Evolutionary conservation across 2,797 vertebrate species (phyloP).

Genomic region (Chanos chanos): DNA sequence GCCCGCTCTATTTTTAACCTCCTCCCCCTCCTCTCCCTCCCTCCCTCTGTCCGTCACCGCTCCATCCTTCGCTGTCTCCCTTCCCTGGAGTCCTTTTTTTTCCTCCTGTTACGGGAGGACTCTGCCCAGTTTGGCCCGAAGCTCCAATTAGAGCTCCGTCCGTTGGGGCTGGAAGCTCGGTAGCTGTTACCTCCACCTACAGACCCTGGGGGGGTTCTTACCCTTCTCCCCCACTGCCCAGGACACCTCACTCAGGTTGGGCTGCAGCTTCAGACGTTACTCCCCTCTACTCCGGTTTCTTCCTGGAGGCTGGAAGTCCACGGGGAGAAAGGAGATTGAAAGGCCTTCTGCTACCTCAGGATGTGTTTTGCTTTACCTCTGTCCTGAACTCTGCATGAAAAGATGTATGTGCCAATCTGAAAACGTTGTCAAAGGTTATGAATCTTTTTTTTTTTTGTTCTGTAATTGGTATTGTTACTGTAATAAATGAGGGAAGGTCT

Average conservation of each 20-base stretch:
- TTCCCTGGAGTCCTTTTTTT: slow-evolving; percentile 19
- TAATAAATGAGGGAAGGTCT: neutral
- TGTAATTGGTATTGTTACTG: slow-evolving; percentile 9
- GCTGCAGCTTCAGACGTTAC: slow-evolving; percentile 34
- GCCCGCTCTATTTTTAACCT: slow-evolving; percentile 70
- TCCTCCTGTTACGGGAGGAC: slow-evolving; percentile 38
- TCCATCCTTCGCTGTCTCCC: slow-evolving; percentile 47
- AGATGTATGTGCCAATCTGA: neutral
- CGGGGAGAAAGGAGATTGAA: slow-evolving; percentile 55
- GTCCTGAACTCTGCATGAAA: slow-evolving; percentile 10
- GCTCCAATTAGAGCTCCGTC: slow-evolving; percentile 69
- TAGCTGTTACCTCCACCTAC: slow-evolving; percentile 45
- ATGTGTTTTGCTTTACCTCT: slow-evolving; percentile 10
- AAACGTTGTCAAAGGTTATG: no score
- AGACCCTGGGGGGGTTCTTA: slow-evolving; percentile 48
- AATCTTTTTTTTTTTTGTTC: no score
- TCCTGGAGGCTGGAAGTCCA: slow-evolving; percentile 45
- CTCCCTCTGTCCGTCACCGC: slow-evolving; percentile 48
- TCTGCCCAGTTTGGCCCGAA: slow-evolving; percentile 52
- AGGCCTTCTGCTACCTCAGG: slow-evolving; percentile 63
- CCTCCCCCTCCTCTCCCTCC: slow-evolving; percentile 37
- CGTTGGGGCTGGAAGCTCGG: slow-evolving; percentile 57
- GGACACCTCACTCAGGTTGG: slow-evolving; percentile 65
- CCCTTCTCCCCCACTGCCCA: slow-evolving; percentile 35
- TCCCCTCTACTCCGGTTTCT: slow-evolving; percentile 39